Evolutionary conservation across 2,797 vertebrate species (phyloP).

Genomic region (Geotrypetes seraphini): DNA sequence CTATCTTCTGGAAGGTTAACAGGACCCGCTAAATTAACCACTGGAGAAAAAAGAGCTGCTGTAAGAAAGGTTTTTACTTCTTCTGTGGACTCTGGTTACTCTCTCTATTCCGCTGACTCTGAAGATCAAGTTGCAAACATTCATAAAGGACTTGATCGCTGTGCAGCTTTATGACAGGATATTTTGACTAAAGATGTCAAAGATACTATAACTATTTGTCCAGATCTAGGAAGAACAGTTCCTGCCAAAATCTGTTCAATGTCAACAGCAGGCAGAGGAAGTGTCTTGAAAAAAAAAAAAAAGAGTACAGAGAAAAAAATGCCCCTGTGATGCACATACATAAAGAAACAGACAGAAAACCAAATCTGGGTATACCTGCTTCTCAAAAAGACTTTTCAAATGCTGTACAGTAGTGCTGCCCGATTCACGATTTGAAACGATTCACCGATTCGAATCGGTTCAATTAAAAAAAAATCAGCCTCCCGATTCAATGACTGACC

Average conservation of each 20-base stretch:
- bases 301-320: constrained; percentile 47
- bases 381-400: constrained; percentile 10
- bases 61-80: constrained; percentile 29
- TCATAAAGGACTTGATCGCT: constrained; percentile 68
- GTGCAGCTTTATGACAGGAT: constrained; percentile 68
- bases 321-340: constrained; percentile 9
- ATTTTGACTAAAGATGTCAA: constrained; percentile 65
- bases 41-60: constrained; percentile 43
- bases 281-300: constrained; percentile 44
- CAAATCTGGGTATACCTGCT: constrained; percentile 5
- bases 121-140: constrained; percentile 65
- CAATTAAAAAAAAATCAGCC: no score
- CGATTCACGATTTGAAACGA: no score
- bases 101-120: constrained; percentile 66
- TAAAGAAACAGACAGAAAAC: constrained; percentile 58
- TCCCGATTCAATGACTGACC: no score
- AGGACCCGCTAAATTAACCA: constrained; percentile 36
- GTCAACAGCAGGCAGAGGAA: constrained; percentile 37
- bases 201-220: constrained; percentile 31
- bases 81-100: constrained; percentile 48
- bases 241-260: constrained; percentile 32
- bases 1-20: constrained; percentile 67
- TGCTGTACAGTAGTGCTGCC: no score
- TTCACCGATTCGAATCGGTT: no score
- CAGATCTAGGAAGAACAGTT: constrained; percentile 23